Conservation (phyloP, 1,140 invertebrate genomes). For the Sinonovacula constricta region DNA sequence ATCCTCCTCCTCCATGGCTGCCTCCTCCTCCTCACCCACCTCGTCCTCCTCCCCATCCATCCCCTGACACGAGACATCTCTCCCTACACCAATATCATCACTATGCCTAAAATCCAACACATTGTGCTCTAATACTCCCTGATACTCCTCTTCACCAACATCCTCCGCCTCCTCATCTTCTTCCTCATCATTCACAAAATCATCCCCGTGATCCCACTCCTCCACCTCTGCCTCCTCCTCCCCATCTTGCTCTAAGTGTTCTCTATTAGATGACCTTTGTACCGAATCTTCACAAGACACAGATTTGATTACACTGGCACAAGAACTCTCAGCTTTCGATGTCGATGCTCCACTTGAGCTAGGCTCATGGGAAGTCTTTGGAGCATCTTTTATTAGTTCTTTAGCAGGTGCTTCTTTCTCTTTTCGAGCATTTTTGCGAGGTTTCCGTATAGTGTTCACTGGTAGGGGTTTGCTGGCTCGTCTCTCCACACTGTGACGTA, state of each 20-base stretch:
- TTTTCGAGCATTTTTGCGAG: not conserved
- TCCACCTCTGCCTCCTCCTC: slow-evolving; percentile 58
- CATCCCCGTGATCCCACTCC: slow-evolving; percentile 47
- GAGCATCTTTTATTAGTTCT: slow-evolving; percentile 7
- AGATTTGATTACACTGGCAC: not conserved
- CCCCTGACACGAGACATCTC: too few species aligned
- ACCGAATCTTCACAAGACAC: too few species aligned
- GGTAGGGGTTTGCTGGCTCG: not conserved
- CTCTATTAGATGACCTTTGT: slow-evolving; percentile 13
- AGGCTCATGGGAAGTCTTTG: not conserved
- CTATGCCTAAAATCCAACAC: too few species aligned
- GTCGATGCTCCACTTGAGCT: not conserved
- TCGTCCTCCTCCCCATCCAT: slow-evolving; percentile 5
- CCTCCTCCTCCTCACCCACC: not conserved
- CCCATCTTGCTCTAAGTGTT: slow-evolving; percentile 52
- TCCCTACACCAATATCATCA: too few species aligned
- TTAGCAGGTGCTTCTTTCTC: not conserved
- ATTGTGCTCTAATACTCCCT: too few species aligned
- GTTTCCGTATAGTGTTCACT: not conserved
- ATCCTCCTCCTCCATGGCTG: too few species aligned
- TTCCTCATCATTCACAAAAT: slow-evolving; percentile 36
- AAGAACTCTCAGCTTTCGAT: not conserved
- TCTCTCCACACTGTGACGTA: slow-evolving; percentile 5
- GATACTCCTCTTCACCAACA: slow-evolving; percentile 34
- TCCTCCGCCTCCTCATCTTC: slow-evolving; percentile 54